Evolutionary conservation across 2,888 invertebrate genomes (phyloP).

Genomic region (Meteorus cinctellus): DNA sequence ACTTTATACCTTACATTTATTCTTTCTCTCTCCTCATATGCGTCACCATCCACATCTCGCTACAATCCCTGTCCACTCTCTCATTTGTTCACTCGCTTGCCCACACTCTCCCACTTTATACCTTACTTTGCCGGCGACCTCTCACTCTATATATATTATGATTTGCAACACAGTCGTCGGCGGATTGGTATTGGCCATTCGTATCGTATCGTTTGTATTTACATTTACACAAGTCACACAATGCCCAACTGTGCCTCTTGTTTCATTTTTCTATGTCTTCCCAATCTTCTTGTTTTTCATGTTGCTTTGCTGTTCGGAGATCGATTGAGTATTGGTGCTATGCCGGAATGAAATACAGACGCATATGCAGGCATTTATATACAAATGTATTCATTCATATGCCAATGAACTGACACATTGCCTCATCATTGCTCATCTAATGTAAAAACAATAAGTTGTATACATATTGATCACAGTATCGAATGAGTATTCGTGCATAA

Average conservation of each 20-base stretch:
- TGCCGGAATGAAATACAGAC: background rate
- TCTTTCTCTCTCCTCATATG: constrained; percentile 8
- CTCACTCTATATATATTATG: constrained; percentile 20
- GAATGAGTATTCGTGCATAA: no score
- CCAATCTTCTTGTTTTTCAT: background rate
- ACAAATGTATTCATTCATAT: background rate
- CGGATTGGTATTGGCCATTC: constrained; percentile 1
- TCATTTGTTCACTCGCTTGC: background rate
- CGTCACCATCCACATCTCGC: constrained; percentile 20
- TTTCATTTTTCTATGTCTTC: constrained; percentile 6
- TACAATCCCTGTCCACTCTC: constrained; percentile 2
- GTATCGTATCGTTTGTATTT: background rate
- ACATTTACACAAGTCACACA: constrained; percentile 6
- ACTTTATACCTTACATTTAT: constrained; percentile 7
- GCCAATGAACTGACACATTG: background rate
- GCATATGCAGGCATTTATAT: background rate
- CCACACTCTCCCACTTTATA: background rate
- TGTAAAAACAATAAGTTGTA: no score
- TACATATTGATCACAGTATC: no score
- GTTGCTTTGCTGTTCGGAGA: background rate
- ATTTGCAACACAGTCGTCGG: constrained; percentile 13
- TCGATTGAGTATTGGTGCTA: background rate
- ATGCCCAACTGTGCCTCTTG: constrained; percentile 33
- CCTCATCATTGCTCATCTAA: no score
- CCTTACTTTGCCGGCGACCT: constrained; percentile 14